Evolutionary conservation across 92 coral and sea anemone species (phyloP), one percentile per base, ranked within the genome.

Genomic region (Siderastrea radians): DNA sequence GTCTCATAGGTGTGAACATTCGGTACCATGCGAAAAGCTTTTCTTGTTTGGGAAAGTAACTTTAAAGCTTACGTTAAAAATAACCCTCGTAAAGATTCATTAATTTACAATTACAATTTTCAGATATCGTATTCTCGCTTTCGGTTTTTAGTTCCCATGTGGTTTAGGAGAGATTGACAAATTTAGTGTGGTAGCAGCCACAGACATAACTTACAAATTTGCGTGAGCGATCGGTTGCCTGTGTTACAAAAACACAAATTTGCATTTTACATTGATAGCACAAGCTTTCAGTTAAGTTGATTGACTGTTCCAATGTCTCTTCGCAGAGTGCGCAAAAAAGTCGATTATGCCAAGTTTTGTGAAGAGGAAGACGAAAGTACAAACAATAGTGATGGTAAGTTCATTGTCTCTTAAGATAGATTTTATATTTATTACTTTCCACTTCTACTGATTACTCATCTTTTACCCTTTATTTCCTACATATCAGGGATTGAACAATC

Each of bases 341-440:
- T 94, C 79, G 95, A 94, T 83, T 94, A 94, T 87, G 88, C 90
- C 78, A 82, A 86, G 87, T 91, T 82, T 83, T 91, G 94, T 64
- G 83, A 88, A 51, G 94, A 74, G 15, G 92, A 87, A 44, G 89
- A 73, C 1, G 92, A 89, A 2, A 78, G 90, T 9, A 83, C 88
- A 47, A 87, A 94, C 57, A 89, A 92, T 69, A 94, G 96, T 55
- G 96, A 94, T 46, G 96, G 96, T 94, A 69, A 65, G 94, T 5
- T 51, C 7, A 15, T 68, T 62, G 6, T 45, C 9, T 70, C 13
- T 81, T 15, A 2, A 57, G 38, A 60, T 26, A 55, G 46, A 61
- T 26, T 61, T 16, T 26, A 61, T 15, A 14, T 61, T 61, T 61
- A 26, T 26, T 26, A 26, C 38, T 26, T 26, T 26, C 38, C 38